phyloP scores from a whole-genome alignment of 2,797 vertebrate species.

The Heliangelus exortis region DNA sequence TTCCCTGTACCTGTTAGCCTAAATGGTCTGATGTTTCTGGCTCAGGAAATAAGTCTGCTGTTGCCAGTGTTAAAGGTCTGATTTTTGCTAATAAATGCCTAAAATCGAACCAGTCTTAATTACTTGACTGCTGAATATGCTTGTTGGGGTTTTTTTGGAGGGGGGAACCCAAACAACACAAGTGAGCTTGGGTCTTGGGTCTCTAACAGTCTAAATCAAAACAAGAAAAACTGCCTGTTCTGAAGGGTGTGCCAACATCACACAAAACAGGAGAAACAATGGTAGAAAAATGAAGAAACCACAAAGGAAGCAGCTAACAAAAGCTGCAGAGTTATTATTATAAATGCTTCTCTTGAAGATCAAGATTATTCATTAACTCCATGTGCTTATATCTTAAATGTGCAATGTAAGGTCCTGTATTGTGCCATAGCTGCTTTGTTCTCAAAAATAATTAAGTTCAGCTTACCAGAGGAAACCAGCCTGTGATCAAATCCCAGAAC shows the following conservation, averaged over 20 bases:
- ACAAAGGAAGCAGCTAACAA: not conserved
- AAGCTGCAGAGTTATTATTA: not conserved
- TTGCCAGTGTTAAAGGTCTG: not conserved
- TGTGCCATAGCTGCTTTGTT: not conserved
- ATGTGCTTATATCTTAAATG: not conserved
- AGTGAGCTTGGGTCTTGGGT: not conserved
- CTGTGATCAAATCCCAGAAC: not conserved
- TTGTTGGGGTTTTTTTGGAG: not conserved
- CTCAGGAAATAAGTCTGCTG: constrained; percentile 4
- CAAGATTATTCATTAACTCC: not conserved
- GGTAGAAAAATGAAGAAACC: not conserved
- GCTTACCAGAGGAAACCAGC: not conserved
- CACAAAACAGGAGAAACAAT: not conserved
- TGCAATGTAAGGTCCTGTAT: not conserved
- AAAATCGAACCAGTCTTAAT: not conserved
- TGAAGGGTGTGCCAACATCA: not conserved
- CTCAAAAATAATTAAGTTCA: not conserved
- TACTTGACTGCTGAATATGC: not conserved
- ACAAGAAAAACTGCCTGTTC: not conserved
- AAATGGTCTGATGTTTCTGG: not conserved
- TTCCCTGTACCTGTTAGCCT: not conserved
- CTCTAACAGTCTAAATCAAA: not conserved
- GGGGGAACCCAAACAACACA: fast-evolving
- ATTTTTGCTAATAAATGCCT: constrained; percentile 54
- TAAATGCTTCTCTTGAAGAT: not conserved